phyloP scores from a whole-genome alignment of 2,797 vertebrate genomes.

The Schizothorax lantsangensis region DNA sequence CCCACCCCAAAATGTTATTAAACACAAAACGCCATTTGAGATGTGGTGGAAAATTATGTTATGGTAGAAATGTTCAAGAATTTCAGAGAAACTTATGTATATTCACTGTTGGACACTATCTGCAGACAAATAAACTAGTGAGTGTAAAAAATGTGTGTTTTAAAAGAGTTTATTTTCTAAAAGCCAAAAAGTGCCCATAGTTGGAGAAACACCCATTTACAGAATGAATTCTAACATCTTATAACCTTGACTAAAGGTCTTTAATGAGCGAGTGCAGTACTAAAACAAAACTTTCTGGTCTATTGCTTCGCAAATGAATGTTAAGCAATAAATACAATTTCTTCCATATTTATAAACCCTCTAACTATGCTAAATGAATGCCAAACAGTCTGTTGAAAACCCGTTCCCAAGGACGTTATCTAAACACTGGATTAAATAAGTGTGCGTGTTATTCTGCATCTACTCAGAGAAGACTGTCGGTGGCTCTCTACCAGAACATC shows the following conservation, averaged over 20 bases:
- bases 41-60: background rate
- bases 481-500: constrained; percentile 44
- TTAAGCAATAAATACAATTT: constrained; percentile 41
- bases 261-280: constrained; percentile 6
- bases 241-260: background rate
- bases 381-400: constrained; percentile 36
- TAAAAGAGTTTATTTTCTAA: constrained; percentile 15
- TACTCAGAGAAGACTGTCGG: constrained; percentile 21
- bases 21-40: background rate
- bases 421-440: constrained; percentile 32
- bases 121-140: constrained; percentile 12
- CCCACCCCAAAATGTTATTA: background rate
- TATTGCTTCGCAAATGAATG: constrained; percentile 29
- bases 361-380: constrained; percentile 34
- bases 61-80: background rate
- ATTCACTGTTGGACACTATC: background rate
- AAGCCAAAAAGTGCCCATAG: constrained; percentile 10
- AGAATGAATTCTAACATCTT: background rate
- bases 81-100: background rate
- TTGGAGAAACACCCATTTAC: background rate
- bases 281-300: constrained; percentile 39
- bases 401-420: constrained; percentile 29
- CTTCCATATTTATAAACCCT: constrained; percentile 27
- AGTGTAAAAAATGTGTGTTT: constrained; percentile 4
- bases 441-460: constrained; percentile 38